Evolutionary conservation across 2,797 vertebrate species (phyloP).

Genomic region (Sebastes glaucus): DNA sequence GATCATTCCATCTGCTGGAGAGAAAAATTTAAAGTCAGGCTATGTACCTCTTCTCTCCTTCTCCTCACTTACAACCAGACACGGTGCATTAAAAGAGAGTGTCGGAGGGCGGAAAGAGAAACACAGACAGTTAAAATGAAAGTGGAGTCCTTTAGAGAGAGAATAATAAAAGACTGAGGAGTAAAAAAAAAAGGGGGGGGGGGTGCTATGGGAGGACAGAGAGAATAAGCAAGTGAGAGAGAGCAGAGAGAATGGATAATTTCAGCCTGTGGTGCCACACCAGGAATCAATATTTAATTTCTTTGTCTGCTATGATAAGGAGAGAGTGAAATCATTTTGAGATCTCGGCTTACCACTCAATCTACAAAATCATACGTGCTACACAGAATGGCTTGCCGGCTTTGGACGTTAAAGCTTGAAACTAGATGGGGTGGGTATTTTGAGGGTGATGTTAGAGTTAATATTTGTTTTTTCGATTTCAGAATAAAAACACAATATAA

Average conservation of each 20-base stretch:
- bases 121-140: constrained; percentile 26
- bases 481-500: neutral
- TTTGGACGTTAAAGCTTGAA: constrained; percentile 5
- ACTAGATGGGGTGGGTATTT: constrained; percentile 5
- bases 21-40: constrained; percentile 35
- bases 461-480: neutral
- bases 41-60: constrained; percentile 1
- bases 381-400: constrained; percentile 17
- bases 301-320: constrained; percentile 80
- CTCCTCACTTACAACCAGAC: constrained; percentile 24
- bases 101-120: neutral
- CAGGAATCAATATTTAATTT: constrained; percentile 84
- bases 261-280: constrained; percentile 60
- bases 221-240: constrained; percentile 45
- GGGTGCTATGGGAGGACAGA: constrained; percentile 12
- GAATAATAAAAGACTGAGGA: constrained; percentile 41
- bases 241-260: constrained; percentile 68
- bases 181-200: neutral
- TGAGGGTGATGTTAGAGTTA: neutral
- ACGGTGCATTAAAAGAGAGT: constrained; percentile 28
- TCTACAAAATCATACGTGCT: constrained; percentile 35
- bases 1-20: constrained; percentile 20
- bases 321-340: constrained; percentile 75
- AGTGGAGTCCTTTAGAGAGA: constrained; percentile 49
- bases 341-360: constrained; percentile 61